Conservation (phyloP, 2,888 invertebrate species). For the Brachypterus glaber region DNA sequence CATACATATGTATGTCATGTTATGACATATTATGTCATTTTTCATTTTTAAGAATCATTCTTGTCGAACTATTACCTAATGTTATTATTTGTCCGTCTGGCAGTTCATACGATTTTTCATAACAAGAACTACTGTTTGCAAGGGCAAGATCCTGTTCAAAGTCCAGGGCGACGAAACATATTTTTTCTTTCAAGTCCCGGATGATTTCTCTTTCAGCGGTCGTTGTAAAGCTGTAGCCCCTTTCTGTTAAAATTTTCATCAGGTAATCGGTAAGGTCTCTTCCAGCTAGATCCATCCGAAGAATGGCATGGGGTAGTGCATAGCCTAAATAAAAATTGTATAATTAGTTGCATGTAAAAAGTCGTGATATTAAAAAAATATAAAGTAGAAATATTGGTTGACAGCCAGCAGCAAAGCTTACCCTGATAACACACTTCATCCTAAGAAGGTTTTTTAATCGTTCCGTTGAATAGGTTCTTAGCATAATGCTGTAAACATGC, state of each 20-base stretch:
- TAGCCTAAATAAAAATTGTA: conserved; percentile 33
- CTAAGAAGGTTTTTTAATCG: too few relatives aligned
- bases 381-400: too few relatives aligned
- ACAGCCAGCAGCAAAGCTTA: too few relatives aligned
- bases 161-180: conserved; percentile 64
- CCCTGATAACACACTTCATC: too few relatives aligned
- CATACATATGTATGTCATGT: too few relatives aligned
- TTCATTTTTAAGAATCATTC: too few relatives aligned
- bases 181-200: conserved; percentile 53
- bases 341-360: too few relatives aligned
- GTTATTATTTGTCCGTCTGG: conserved; percentile 44
- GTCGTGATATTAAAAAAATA: too few relatives aligned
- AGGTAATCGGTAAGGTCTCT: conserved; percentile 39
- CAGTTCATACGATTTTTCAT: conserved; percentile 52
- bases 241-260: conserved; percentile 39
- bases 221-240: conserved; percentile 40
- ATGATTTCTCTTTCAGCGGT: conserved; percentile 40
- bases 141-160: conserved; percentile 43
- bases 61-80: too few relatives aligned
- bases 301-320: conserved; percentile 38
- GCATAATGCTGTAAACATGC: too few relatives aligned
- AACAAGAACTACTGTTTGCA: conserved; percentile 54
- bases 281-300: conserved; percentile 39
- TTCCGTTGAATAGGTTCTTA: too few relatives aligned
- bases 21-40: too few relatives aligned